Evolutionary conservation across 2,113 vertebrate genomes (phyloP).

Genomic region (Oncorhynchus keta): DNA sequence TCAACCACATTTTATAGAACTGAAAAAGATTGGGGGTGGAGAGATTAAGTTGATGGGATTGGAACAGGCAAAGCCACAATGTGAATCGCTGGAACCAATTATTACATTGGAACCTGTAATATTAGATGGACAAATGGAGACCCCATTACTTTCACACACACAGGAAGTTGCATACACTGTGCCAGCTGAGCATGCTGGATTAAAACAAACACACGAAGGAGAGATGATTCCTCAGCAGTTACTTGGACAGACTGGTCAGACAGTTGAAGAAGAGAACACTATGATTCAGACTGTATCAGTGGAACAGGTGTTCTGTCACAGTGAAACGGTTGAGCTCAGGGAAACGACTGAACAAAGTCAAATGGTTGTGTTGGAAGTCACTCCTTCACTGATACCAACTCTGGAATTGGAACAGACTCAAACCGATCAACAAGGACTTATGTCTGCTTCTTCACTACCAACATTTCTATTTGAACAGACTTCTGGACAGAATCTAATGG

Average conservation of each 20-base stretch:
- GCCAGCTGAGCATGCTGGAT: conserved; percentile 23
- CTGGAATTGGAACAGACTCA: conserved; percentile 56
- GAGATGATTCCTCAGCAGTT: conserved; percentile 43
- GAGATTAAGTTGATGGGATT: conserved; percentile 21
- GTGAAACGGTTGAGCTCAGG: conserved; percentile 31
- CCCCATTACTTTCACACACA: conserved; percentile 45
- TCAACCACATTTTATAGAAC: conserved; percentile 45
- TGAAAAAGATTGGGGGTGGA: conserved; percentile 30
- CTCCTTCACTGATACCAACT: conserved; percentile 53
- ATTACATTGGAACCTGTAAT: conserved; percentile 67
- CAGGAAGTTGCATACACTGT: neutral
- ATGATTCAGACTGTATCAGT: conserved; percentile 13
- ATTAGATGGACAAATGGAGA: conserved; percentile 58
- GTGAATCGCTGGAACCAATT: conserved; percentile 56
- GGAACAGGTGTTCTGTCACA: conserved; percentile 40
- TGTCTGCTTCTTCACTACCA: conserved; percentile 29
- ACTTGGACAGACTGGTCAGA: conserved; percentile 25
- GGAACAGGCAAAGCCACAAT: conserved; percentile 29
- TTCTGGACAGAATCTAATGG: conserved; percentile 10
- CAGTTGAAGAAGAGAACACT: neutral
- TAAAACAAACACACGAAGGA: conserved; percentile 23
- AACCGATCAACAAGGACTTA: conserved; percentile 30
- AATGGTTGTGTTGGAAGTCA: conserved; percentile 65
- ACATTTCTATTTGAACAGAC: conserved; percentile 39
- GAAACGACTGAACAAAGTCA: conserved; percentile 48